These are phyloP conservation scores for Drosophila cognata DNA, from an alignment of 2,888 invertebrate species.

Conservation along the genomic window DNA sequence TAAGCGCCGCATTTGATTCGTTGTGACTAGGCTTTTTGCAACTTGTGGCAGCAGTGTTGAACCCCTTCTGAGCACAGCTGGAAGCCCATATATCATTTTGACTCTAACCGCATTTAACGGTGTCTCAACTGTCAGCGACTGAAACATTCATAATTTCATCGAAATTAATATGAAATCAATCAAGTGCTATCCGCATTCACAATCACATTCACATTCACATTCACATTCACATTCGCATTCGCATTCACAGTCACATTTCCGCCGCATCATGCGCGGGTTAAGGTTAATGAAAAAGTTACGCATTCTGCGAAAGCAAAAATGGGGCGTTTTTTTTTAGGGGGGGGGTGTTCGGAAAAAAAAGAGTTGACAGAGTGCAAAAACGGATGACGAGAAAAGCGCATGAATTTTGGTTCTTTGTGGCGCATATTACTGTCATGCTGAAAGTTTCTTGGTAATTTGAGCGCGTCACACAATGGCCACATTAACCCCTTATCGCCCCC, in stretches of 20 bases:
- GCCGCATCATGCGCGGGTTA: constrained; percentile 57
- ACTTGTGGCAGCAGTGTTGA: neutral
- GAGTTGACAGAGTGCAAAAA: constrained; percentile 42
- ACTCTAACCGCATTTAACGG: constrained; percentile 23
- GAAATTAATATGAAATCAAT: constrained; percentile 79
- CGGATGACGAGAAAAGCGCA: constrained; percentile 23
- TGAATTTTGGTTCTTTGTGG: constrained; percentile 42
- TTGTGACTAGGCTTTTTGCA: neutral
- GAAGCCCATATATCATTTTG: constrained; percentile 43
- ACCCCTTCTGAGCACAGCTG: neutral
- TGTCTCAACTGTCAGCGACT: constrained; percentile 34
- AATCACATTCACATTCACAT: neutral
- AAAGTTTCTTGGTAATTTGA: constrained; percentile 72
- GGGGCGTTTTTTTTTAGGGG: neutral
- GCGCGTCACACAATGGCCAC: constrained; percentile 53
- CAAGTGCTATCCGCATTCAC: constrained; percentile 58
- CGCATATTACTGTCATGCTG: constrained; percentile 65
- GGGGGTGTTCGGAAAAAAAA: constrained; percentile 6
- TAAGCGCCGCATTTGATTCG: neutral
- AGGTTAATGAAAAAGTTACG: constrained; percentile 71
- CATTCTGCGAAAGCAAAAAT: neutral
- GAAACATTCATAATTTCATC: constrained; percentile 62
- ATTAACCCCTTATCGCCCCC: constrained; percentile 75
- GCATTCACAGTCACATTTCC: constrained; percentile 19
- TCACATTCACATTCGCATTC: constrained; percentile 17